A percentile compares a stretch with the other conserved stretches of the same genome.
phyloP scores from a whole-genome alignment of 2,888 invertebrate genomes.

The Trissonchulus latispiculum region DNA sequence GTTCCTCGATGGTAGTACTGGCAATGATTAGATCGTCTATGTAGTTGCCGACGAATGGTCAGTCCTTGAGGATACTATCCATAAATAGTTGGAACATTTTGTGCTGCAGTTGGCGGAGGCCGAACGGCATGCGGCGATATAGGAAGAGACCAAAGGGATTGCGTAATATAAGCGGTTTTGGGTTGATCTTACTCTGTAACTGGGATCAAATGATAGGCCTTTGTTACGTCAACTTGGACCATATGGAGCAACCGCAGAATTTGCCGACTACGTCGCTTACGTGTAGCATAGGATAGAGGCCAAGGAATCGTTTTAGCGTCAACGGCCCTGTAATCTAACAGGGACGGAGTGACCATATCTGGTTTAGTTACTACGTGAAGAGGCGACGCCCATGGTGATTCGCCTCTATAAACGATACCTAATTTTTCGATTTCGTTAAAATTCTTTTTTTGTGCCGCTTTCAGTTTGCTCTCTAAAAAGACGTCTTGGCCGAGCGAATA shows the following conservation, averaged over 20 bases:
- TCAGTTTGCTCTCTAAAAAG: too few relatives aligned
- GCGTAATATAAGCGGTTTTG: neutral
- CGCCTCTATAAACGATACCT: neutral
- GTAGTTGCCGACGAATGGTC: neutral
- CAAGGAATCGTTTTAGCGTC: neutral
- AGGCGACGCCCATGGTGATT: neutral
- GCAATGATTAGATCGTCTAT: neutral
- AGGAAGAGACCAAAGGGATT: neutral
- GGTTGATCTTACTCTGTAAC: neutral
- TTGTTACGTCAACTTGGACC: neutral
- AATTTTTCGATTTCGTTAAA: neutral
- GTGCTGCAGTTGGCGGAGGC: too few relatives aligned
- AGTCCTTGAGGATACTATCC: neutral
- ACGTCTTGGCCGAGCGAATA: too few relatives aligned
- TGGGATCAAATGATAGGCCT: neutral
- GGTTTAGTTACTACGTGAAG: neutral
- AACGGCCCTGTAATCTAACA: neutral
- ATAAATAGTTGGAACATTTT: too few relatives aligned
- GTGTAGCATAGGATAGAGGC: neutral
- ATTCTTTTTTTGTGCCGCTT: too few relatives aligned
- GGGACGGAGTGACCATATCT: neutral
- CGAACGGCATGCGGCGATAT: neutral
- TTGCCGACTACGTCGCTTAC: neutral
- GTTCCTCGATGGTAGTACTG: neutral
- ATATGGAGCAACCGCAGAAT: neutral